A percentile compares a stretch with the other conserved stretches of the same genome.
Evolutionary conservation across 2,113 vertebrate species (phyloP).

Genomic region (Saguinus midas): DNA sequence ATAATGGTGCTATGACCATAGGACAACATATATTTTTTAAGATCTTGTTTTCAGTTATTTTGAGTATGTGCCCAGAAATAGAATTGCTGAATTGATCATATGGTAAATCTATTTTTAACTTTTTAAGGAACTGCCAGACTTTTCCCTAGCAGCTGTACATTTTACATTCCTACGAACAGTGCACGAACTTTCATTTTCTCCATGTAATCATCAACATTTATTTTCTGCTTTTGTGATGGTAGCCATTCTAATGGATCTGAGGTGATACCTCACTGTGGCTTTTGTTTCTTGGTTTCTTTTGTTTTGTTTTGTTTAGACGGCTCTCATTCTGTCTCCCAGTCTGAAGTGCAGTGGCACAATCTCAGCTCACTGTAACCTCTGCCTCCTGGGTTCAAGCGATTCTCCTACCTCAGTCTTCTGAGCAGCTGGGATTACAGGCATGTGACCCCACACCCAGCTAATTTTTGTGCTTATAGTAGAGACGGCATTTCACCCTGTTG

Average conservation of each 20-base stretch:
- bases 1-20: neutral
- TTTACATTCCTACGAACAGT: neutral
- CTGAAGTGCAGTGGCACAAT: too few species aligned
- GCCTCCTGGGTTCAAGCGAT: too few species aligned
- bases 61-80: neutral
- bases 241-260: neutral
- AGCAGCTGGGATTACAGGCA: too few species aligned
- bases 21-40: neutral
- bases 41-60: neutral
- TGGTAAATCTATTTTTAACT: neutral
- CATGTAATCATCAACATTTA: neutral
- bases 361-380: too few species aligned
- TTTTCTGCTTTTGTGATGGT: neutral
- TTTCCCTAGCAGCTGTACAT: neutral
- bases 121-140: neutral
- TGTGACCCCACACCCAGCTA: fast-evolving
- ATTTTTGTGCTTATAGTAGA: too few species aligned
- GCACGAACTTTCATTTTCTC: neutral
- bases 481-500: too few species aligned
- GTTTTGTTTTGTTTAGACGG: too few species aligned
- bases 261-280: neutral
- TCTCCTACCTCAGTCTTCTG: too few species aligned
- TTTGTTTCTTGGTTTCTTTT: neutral
- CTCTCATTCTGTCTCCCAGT: too few species aligned
- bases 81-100: neutral